Evolutionary conservation across 2,888 invertebrate species (phyloP).

Genomic region (Polydrusus pterygomalis): DNA sequence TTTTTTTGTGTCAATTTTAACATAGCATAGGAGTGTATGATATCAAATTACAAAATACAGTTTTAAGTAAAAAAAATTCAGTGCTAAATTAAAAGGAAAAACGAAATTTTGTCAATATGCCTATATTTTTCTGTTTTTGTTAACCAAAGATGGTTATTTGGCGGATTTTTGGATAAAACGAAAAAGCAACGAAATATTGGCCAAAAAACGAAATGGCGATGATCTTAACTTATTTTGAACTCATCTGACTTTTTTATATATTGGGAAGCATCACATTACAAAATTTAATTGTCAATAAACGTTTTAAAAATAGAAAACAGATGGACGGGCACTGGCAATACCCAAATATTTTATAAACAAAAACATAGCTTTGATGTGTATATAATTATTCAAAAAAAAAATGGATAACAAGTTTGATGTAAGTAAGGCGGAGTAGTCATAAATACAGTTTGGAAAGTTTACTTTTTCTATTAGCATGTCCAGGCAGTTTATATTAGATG

Average conservation of each 20-base stretch:
- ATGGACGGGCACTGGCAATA: constrained; percentile 1
- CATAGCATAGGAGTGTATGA: too few relatives aligned
- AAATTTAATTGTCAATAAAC: constrained; percentile 10
- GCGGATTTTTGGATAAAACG: too few relatives aligned
- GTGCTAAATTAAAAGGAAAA: too few relatives aligned
- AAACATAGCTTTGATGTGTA: constrained; percentile 13
- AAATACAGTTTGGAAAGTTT: background rate
- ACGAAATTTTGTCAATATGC: too few relatives aligned
- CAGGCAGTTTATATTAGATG: background rate
- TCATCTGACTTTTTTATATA: background rate
- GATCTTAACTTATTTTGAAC: background rate
- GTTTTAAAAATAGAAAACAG: constrained; percentile 15
- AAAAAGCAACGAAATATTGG: too few relatives aligned
- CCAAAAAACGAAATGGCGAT: too few relatives aligned
- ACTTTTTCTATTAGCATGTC: constrained; percentile 8
- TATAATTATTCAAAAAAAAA: constrained; percentile 1
- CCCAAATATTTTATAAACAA: constrained; percentile 16
- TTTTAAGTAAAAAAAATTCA: too few relatives aligned
- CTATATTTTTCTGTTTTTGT: too few relatives aligned
- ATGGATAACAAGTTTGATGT: constrained; percentile 11
- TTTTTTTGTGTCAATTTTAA: too few relatives aligned
- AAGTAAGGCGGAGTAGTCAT: background rate
- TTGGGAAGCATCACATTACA: background rate
- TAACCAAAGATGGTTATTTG: too few relatives aligned
- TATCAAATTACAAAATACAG: too few relatives aligned